phyloP scores from a whole-genome alignment of 2,797 vertebrate genomes.

The Xerus rutilus region DNA sequence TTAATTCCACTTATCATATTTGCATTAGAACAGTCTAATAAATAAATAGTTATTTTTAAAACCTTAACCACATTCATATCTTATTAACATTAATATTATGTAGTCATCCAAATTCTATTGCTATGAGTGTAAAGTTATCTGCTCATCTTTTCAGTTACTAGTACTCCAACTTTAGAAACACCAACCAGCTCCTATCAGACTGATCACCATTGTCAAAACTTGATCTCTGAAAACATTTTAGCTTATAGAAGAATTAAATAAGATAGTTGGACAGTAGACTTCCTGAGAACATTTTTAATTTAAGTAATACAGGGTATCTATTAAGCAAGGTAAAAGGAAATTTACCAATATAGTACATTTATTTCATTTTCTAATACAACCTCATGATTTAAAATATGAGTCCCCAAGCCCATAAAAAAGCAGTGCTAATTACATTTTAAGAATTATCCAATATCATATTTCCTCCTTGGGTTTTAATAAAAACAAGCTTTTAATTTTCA shows the following conservation, averaged over 20 bases:
- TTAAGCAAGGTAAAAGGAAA: not conserved
- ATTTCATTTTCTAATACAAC: slow-evolving; percentile 12
- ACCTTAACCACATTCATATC: not conserved
- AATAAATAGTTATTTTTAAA: not conserved
- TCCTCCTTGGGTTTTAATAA: slow-evolving; percentile 22
- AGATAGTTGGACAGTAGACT: not conserved
- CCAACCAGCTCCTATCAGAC: not conserved
- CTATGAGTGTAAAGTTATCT: not conserved
- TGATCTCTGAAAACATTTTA: not conserved
- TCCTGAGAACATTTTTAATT: not conserved
- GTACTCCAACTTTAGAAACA: not conserved
- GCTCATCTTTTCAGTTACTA: not conserved
- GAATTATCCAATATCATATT: slow-evolving; percentile 52
- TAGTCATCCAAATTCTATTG: not conserved
- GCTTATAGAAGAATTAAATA: not conserved
- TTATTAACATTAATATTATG: not conserved
- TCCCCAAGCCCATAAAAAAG: slow-evolving; percentile 27
- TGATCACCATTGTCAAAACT: not conserved
- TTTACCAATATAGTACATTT: not conserved
- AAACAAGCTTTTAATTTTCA: slow-evolving; percentile 68
- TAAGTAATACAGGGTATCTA: not conserved
- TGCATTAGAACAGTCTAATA: not conserved
- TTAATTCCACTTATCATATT: not conserved
- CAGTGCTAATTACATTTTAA: not conserved
- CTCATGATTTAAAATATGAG: slow-evolving; percentile 8